These are phyloP conservation scores for Harpagifer antarcticus DNA, from an alignment of 2,797 vertebrate species.

Conservation along the genomic window DNA sequence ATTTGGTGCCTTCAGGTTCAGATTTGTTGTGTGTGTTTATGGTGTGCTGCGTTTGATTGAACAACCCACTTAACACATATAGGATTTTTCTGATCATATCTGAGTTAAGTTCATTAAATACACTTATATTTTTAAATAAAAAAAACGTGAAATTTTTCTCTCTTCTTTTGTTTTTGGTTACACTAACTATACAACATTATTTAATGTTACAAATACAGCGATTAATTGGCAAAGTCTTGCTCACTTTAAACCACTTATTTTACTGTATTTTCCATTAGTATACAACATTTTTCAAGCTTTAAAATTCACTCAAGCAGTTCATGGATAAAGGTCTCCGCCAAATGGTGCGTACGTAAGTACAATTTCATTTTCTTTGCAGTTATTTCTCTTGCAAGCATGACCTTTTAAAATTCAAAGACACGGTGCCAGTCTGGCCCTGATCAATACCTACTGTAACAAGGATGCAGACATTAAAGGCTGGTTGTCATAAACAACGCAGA, in stretches of 20 bases:
- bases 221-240: neutral
- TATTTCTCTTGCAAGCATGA: neutral
- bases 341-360: constrained; percentile 15
- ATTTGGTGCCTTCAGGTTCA: neutral
- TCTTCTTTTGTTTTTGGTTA: neutral
- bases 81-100: neutral
- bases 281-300: neutral
- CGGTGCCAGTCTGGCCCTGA: neutral
- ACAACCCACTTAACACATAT: neutral
- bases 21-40: neutral
- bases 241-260: neutral
- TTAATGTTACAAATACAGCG: neutral
- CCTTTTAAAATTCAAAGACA: constrained; percentile 23
- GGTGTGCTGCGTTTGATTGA: neutral
- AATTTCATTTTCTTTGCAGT: constrained; percentile 8
- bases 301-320: neutral
- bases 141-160: neutral
- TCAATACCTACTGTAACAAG: constrained; percentile 9
- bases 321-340: constrained; percentile 3
- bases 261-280: neutral
- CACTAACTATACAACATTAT: neutral
- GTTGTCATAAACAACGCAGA: neutral
- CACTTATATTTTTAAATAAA: neutral
- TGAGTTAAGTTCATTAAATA: neutral
- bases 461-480: constrained; percentile 6